Percentiles rank a stretch among this genome's conserved stretches.
These are phyloP conservation scores for Coremacera marginata DNA, from an alignment of 2,888 invertebrate genomes.

Conservation along the genomic window DNA sequence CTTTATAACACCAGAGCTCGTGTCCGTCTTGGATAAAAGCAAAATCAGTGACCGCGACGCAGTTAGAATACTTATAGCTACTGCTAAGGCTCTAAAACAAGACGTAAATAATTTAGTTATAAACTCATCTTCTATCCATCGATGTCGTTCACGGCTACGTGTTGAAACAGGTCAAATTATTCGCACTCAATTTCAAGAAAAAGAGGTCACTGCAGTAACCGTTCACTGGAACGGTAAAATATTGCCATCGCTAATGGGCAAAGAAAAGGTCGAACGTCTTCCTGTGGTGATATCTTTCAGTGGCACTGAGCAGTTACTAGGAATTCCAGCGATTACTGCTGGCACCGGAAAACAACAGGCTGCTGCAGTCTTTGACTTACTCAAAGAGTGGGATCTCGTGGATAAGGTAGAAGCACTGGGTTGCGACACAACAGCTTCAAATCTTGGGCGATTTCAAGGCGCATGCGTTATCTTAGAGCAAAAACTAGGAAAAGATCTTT, in stretches of 20 bases:
- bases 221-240: conserved; percentile 32
- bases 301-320: conserved; percentile 33
- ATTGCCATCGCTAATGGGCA: conserved; percentile 24
- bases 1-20: too few relatives aligned
- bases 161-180: not conserved
- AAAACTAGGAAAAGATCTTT: conserved; percentile 38
- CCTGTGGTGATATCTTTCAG: not conserved
- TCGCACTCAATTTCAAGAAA: not conserved
- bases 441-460: conserved; percentile 52
- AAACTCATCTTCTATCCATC: not conserved
- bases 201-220: conserved; percentile 8
- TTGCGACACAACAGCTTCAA: conserved; percentile 50
- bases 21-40: too few relatives aligned
- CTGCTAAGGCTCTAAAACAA: not conserved
- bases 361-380: conserved; percentile 27
- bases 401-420: conserved; percentile 49
- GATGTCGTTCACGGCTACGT: not conserved
- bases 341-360: conserved; percentile 25
- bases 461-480: conserved; percentile 50
- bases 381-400: conserved; percentile 46
- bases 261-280: conserved; percentile 27
- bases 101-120: not conserved
- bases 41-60: not conserved
- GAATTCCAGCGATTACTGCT: conserved; percentile 17
- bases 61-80: not conserved